phyloP scores from a whole-genome alignment of 2,888 invertebrate species.

The Petrophora chlorosata region DNA sequence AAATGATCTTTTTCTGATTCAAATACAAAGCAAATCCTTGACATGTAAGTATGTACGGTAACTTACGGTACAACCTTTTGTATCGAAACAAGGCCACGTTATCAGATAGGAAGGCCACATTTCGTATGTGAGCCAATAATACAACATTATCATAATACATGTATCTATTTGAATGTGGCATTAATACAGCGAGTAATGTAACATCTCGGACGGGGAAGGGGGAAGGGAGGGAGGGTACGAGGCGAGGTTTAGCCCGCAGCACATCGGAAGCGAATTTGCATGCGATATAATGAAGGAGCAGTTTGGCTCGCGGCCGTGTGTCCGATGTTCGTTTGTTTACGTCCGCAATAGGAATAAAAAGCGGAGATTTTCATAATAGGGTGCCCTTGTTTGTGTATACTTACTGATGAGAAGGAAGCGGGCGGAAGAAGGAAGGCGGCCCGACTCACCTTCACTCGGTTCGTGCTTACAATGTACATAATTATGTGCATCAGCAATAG shows the following conservation, averaged over 20 bases:
- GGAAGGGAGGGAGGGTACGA: not conserved
- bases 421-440: too few species aligned
- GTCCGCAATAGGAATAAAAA: not conserved
- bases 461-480: too few species aligned
- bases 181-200: constrained; percentile 8
- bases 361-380: not conserved
- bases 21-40: constrained; percentile 6
- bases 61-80: constrained; percentile 3
- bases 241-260: not conserved
- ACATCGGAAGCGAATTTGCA: constrained; percentile 15
- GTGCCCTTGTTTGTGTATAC: not conserved
- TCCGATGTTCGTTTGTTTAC: not conserved
- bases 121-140: constrained; percentile 10
- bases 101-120: constrained; percentile 3
- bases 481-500: too few species aligned
- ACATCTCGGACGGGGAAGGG: not conserved
- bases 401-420: too few species aligned
- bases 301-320: not conserved
- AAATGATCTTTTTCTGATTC: too few species aligned
- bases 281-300: constrained; percentile 12
- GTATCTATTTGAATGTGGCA: constrained; percentile 14
- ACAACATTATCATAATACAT: constrained; percentile 15
- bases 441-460: too few species aligned
- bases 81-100: not conserved
- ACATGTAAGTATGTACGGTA: not conserved